Conservation (phyloP, 2,797 vertebrate genomes). For the Sphaeramia orbicularis region DNA sequence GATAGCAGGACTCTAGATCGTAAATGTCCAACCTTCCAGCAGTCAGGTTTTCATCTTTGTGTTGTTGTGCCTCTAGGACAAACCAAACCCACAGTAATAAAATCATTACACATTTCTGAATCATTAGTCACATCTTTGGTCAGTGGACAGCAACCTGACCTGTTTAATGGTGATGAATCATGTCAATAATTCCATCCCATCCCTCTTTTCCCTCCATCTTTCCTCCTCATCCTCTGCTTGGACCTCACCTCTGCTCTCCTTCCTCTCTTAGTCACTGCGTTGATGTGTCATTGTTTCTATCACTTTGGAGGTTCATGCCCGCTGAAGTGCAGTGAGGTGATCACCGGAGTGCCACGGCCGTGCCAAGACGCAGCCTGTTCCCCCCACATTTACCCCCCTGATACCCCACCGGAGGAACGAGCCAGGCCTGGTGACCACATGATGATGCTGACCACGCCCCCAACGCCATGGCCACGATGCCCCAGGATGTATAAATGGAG, state of each 20-base stretch:
- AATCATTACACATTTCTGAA: too few relatives aligned
- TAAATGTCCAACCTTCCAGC: too few relatives aligned
- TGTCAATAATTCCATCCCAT: slow-evolving; percentile 52
- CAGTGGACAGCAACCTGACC: slow-evolving; percentile 15
- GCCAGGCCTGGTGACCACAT: slow-evolving; percentile 65
- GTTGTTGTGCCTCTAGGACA: too few relatives aligned
- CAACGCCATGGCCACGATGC: slow-evolving; percentile 68
- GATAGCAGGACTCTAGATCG: too few relatives aligned
- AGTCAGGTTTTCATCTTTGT: too few relatives aligned
- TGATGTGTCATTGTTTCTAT: slow-evolving; percentile 92
- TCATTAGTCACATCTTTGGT: slow-evolving; percentile 23
- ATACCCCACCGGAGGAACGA: slow-evolving; percentile 36
- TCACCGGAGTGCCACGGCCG: slow-evolving; percentile 87
- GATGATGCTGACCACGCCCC: slow-evolving; percentile 77
- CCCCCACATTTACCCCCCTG: slow-evolving; percentile 75
- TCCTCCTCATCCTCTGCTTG: slow-evolving; percentile 37
- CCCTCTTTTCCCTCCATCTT: slow-evolving; percentile 8
- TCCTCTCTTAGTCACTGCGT: slow-evolving; percentile 82
- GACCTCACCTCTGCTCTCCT: slow-evolving; percentile 44
- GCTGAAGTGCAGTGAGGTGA: slow-evolving; percentile 90
- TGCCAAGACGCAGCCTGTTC: slow-evolving; percentile 84
- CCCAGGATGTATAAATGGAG: slow-evolving; percentile 84
- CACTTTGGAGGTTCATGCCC: slow-evolving; percentile 90
- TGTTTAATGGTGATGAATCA: slow-evolving; percentile 58
- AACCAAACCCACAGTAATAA: too few relatives aligned